Evolutionary conservation across 2,797 vertebrate species (phyloP), one percentile per base, ranked within the genome.

Genomic region (Leuciscus waleckii): DNA sequence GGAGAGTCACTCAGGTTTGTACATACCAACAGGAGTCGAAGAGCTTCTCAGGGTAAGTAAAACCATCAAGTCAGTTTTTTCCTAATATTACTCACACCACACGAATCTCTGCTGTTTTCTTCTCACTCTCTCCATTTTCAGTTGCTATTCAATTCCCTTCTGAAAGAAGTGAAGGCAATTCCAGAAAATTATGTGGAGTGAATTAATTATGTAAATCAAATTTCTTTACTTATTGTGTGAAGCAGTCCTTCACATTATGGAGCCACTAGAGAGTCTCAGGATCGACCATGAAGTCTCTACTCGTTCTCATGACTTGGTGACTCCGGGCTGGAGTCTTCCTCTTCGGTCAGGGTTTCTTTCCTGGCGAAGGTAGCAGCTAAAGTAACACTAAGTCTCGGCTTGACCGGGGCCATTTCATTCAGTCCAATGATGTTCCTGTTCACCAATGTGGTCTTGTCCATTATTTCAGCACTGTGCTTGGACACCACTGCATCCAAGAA

Each of bases 361-460:
- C 98, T 98, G 19, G 95, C 95, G 91, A 98, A 99, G 79, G 97
- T 96, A 19, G 96, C 95, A 41, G 95, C 97, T 92, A 98, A 92
- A 86, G 95, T 96, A 89, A 97, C 92, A 74, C 96, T 98, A 85
- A 98, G 95, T 16, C 97, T 95, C 4, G 97, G 97, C 73, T 97
- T 98, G 88, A 98, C 97, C 0, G 97, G 95, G 29, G 95, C 96
- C 87, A 99, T 95, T 94, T 99, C 98, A 0, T 98, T 96, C 90
- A 99, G 90, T 79, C 91, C 94, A 68, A 97, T 97, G 91, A 98
- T 97, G 93, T 99, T 99, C 93, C 97, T 95, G 92, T 96, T 96
- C 88, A 99, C 98, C 84, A 99, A 96, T 39, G 97, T 97, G 0
- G 98, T 97, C 94, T 97, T 99, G 94, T 99, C 98, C 98, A 99